A percentile compares a stretch with the other conserved stretches of the same genome.
Conservation (phyloP, 2,113 vertebrate genomes). For the Potamarius usumacintae region DNA sequence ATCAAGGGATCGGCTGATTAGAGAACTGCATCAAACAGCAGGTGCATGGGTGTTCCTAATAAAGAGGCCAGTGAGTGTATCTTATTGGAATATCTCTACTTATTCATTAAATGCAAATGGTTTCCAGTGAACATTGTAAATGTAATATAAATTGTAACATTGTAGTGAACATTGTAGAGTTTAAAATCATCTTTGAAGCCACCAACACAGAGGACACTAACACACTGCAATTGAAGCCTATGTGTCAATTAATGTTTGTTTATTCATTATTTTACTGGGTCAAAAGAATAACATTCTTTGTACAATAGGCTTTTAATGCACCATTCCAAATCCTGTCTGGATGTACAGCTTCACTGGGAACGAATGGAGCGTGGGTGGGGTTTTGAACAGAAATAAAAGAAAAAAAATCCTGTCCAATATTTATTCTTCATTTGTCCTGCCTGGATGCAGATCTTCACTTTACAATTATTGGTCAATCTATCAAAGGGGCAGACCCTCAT, state of each 20-base stretch:
- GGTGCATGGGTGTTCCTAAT: too few species aligned
- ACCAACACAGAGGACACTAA: neutral
- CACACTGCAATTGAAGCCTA: neutral
- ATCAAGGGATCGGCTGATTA: too few species aligned
- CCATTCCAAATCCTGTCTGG: too few species aligned
- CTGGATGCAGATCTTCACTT: too few species aligned
- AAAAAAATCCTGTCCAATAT: too few species aligned
- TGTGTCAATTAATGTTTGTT: neutral
- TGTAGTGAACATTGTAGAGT: neutral
- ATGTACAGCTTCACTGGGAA: too few species aligned
- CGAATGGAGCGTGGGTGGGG: too few species aligned
- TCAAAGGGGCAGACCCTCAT: too few species aligned
- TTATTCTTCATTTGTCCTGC: neutral
- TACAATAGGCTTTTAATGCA: neutral
- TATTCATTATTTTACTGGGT: neutral
- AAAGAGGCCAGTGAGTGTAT: neutral
- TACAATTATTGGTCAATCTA: too few species aligned
- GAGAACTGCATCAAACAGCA: too few species aligned
- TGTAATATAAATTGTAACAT: too few species aligned
- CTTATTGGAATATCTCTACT: neutral
- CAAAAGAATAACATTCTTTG: neutral
- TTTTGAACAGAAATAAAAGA: too few species aligned
- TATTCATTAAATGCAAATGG: neutral
- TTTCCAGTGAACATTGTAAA: neutral
- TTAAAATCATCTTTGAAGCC: neutral